Evolutionary conservation across 1,140 invertebrate genomes (phyloP), one percentile per base, ranked within the genome.

Genomic region (Bombus difficillimus): DNA sequence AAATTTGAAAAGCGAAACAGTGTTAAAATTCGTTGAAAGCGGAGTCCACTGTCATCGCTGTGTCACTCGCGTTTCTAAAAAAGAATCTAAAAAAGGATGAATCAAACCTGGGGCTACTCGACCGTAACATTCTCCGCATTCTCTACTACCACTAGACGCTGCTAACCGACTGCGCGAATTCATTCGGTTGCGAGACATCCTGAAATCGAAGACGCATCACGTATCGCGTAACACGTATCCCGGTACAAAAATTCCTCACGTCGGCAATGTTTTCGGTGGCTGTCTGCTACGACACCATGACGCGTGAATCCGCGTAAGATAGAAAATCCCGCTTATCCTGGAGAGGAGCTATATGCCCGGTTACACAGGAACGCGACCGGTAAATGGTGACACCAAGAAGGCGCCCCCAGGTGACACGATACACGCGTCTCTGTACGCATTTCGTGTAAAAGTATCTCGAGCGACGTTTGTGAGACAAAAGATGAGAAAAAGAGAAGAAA

Each of bases 241-340:
- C 15, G 32, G 32, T n/a, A 57, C 57, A 37, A 75, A 83, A 83
- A 66, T 75, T 75, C 59, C 25, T 28, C n/a, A 32, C 13, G 39
- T 47, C 72, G 28, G 15, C 59, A 28, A 32, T 75, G 72, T 83
- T 74, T 62, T 66, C 37, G 69, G 10, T 3, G 3, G 34, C 28
- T 47, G 37, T 53, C 64, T 57, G 68, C 3, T 43, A 28, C 25
- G 77, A 75, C 25, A n/a, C 2, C 22, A 13, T 32, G 25, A n/a
- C 12, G 32, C 25, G 25, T 34, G 37, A 59, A 83, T 78, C n/a
- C 75, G 25, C 37, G 25, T 69, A 83, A 83, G 62, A 68, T 34
- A 69, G 34, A 41, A 78, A 78, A 83, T 69, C 47, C 47, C 15
- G 15, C 28, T 10, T 62, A 68, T 64, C 32, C 76, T 12, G 25